These are phyloP conservation scores for Falco naumanni DNA, from an alignment of 2,797 vertebrate genomes.

Conservation along the genomic window DNA sequence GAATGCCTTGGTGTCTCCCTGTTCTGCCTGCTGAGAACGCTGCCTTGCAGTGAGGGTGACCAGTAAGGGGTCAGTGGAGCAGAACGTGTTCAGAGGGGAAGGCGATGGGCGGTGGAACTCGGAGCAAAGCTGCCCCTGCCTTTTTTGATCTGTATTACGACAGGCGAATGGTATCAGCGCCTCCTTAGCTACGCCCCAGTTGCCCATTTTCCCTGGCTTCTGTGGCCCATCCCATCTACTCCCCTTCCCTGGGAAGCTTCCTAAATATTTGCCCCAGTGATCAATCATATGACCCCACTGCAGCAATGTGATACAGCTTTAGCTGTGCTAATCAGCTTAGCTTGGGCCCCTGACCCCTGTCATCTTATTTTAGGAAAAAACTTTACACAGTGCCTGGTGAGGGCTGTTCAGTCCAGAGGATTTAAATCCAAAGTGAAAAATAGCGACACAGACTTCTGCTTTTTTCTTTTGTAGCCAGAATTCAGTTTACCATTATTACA, in stretches of 20 bases:
- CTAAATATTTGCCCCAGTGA: conserved; percentile 12
- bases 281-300: conserved; percentile 38
- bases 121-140: not conserved
- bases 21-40: fast-evolving
- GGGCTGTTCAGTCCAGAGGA: conserved; percentile 18
- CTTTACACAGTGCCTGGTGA: conserved; percentile 29
- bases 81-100: not conserved
- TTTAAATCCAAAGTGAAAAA: conserved; percentile 44
- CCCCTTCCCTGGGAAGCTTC: conserved; percentile 30
- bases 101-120: not conserved
- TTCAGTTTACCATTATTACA: not conserved
- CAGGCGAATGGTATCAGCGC: not conserved
- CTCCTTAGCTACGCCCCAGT: not conserved
- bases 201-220: not conserved
- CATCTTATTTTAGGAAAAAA: conserved; percentile 46
- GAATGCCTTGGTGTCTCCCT: not conserved
- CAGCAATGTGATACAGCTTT: conserved; percentile 57
- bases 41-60: not conserved
- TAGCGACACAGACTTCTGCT: not conserved
- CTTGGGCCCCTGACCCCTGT: conserved; percentile 19
- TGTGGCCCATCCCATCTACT: not conserved
- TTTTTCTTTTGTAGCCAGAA: not conserved
- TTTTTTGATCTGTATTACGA: not conserved
- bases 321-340: conserved; percentile 61
- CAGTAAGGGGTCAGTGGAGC: not conserved